Evolutionary conservation across 2,113 vertebrate genomes (phyloP).

Genomic region (Grammomys surdaster): DNA sequence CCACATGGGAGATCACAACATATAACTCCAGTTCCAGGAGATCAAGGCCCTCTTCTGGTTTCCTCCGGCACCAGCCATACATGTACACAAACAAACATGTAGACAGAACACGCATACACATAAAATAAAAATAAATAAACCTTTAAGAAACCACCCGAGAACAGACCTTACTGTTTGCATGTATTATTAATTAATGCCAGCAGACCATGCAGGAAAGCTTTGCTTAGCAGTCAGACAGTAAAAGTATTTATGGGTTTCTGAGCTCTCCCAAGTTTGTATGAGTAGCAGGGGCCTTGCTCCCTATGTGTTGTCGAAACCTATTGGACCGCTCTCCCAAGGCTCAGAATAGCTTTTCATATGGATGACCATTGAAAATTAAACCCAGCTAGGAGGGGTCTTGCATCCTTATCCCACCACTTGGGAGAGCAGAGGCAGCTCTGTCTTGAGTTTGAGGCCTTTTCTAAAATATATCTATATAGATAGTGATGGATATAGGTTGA

Average conservation of each 20-base stretch:
- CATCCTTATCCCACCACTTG: neutral
- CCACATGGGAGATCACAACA: neutral
- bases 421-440: neutral
- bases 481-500: neutral
- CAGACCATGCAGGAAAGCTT: neutral
- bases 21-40: neutral
- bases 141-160: neutral
- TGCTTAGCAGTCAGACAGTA: neutral
- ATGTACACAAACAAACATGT: neutral
- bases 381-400: neutral
- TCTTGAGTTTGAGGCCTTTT: neutral
- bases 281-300: neutral
- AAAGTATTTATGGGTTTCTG: neutral
- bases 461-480: neutral
- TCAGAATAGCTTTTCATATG: neutral
- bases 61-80: neutral
- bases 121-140: neutral
- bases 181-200: neutral
- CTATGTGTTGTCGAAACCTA: neutral
- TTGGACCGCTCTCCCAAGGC: neutral
- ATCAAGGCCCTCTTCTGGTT: neutral
- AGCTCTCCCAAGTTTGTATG: neutral
- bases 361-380: neutral
- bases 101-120: neutral
- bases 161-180: neutral